Conservation (phyloP, 2,888 invertebrate genomes). For the Melipona beecheii region DNA sequence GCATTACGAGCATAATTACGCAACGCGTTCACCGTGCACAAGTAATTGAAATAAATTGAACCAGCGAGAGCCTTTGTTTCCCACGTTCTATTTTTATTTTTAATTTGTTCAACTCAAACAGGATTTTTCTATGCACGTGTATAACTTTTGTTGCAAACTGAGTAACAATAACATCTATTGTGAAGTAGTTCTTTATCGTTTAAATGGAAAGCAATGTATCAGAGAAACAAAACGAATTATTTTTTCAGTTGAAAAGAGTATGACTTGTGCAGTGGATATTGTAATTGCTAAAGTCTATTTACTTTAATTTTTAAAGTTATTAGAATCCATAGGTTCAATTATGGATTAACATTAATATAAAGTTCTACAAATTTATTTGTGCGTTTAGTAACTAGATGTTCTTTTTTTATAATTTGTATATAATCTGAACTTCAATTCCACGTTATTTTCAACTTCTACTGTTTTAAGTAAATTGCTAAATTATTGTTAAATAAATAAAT, state of each 20-base stretch:
- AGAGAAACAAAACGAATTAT: background rate
- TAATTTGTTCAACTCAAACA: background rate
- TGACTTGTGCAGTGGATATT: background rate
- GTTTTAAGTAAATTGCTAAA: too few relatives aligned
- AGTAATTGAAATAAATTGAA: constrained; percentile 16
- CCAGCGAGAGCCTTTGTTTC: background rate
- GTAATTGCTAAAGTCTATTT: too few relatives aligned
- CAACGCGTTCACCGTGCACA: background rate
- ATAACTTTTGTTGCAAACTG: background rate
- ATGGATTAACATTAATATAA: too few relatives aligned
- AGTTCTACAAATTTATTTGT: too few relatives aligned
- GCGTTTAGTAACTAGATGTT: too few relatives aligned
- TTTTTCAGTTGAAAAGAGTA: background rate
- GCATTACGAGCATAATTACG: constrained; percentile 26
- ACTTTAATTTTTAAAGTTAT: too few relatives aligned
- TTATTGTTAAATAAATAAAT: too few relatives aligned
- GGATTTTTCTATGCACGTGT: background rate
- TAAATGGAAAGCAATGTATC: background rate
- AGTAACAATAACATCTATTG: background rate
- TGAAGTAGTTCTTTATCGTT: background rate
- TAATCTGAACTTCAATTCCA: too few relatives aligned
- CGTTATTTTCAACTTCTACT: too few relatives aligned
- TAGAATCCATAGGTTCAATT: too few relatives aligned
- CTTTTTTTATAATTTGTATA: too few relatives aligned
- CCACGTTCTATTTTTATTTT: background rate